phyloP scores from a whole-genome alignment of 2,888 invertebrate genomes.

The Galerucella pusilla region DNA sequence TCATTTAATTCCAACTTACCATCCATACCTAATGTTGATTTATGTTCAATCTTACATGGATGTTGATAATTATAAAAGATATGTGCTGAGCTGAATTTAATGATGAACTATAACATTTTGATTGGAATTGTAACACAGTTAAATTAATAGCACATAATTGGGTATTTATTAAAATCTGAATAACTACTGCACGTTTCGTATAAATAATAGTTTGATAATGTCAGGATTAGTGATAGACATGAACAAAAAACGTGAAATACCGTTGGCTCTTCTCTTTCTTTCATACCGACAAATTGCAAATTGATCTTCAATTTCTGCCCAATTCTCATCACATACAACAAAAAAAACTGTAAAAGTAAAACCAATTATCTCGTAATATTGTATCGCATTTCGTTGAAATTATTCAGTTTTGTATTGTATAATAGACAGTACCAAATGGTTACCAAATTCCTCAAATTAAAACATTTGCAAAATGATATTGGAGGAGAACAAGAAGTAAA shows the following conservation, averaged over 20 bases:
- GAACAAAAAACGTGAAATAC: slow-evolving; percentile 29
- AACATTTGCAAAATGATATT: too few relatives aligned
- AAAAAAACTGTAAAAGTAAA: not conserved
- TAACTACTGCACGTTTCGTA: slow-evolving; percentile 20
- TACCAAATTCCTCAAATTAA: too few relatives aligned
- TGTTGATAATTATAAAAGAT: not conserved
- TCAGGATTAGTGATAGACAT: slow-evolving; percentile 11
- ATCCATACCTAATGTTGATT: not conserved
- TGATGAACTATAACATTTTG: too few relatives aligned
- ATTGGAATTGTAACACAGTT: not conserved
- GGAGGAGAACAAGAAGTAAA: too few relatives aligned
- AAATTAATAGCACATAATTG: not conserved
- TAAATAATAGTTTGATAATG: slow-evolving; percentile 4
- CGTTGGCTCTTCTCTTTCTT: not conserved
- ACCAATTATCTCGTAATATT: not conserved
- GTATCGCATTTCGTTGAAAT: too few relatives aligned
- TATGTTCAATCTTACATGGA: not conserved
- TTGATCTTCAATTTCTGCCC: not conserved
- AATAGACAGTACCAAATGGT: too few relatives aligned
- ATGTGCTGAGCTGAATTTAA: not conserved
- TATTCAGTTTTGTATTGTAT: too few relatives aligned
- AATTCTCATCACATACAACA: not conserved
- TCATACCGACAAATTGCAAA: not conserved
- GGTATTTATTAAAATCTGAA: slow-evolving; percentile 3
- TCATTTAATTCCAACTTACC: not conserved